Base-by-base conservation (phyloP, 2,888 invertebrate genomes). In the Hecatera dysodea region DNA sequence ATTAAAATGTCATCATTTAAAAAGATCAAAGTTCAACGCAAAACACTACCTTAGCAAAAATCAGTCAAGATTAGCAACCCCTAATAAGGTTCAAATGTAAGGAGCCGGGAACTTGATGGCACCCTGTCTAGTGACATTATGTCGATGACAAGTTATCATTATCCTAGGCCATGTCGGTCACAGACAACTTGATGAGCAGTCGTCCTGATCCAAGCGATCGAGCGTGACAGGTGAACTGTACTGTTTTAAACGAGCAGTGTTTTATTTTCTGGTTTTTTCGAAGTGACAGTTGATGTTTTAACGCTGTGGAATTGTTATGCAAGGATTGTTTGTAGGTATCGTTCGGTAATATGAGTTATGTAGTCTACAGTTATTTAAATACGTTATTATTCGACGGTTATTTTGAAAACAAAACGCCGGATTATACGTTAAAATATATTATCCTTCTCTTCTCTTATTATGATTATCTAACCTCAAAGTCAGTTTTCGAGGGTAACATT, bases 131-230 rank as follows among this genome's bases (percentile, higher is more conserved):
- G 76, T 71, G 59, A 75, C n/a, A n/a, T n/a, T n/a, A n/a, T 59
- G 67, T 42, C n/a, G n/a, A n/a, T n/a, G n/a, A 53, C 70, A 84
- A 19, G 65, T 72, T 82, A 83, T 85, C 75, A 80, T 85, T 85
- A 85, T 22, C 60, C 66, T 64, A 52, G 75, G 42, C 22, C 67
- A 66, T 59, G 72, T 36, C 61, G 63, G 36, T 72, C 79, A 78
- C 55, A 56, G 66, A 61, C 71, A 74, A 67, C 24, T 69, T 78
- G 77, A 83, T 62, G 42, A 70, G 50, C 48, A 69, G 60, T 22
- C 52, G 12, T 17, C 36, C 50, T 67, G 70, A 75, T 75, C 72
- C n/a, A 48, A 44, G 52, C 60, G 56, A 72, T 67, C 70, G 72
- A 6, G 57, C 56, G 24, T 78, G 75, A 62, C 75, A 67, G 61